Evolutionary conservation across 2,113 vertebrate species (phyloP), one percentile per base, ranked within the genome.

Genomic region (Felis catus): DNA sequence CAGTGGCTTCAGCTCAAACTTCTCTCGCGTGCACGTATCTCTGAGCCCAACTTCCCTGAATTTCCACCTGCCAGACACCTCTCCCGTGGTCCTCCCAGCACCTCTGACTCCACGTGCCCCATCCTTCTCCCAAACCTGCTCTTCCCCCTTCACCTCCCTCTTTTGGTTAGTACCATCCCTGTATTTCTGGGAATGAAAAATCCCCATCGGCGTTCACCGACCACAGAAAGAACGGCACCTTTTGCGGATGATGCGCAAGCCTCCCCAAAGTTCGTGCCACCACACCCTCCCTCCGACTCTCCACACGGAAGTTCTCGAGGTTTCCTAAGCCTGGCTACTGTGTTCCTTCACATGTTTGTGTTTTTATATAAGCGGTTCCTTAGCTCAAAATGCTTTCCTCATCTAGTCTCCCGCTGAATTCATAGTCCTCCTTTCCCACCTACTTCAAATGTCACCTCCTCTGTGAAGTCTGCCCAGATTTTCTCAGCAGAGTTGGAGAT

Each of bases 151-250:
- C 48, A 53, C 2, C 0, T 68, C 2, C 31, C 27, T 79, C 23
- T 63, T 91, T 89, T 83, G 82, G 78, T 6, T 41, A 95, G 80
- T 4, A 76, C 19, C 78, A 48, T 58, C 61, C 61, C 36, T 83
- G 14, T 23, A 68, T 95, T 71, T 86, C 55, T 41, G 55, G 81
- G n/a, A 97, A 79, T 85, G 29, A 85, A 91, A 94, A 96, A 36
- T 61, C 13, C 5, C 63, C 80, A 71, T 21, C 23, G 51, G 41
- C 31, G 1, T 33, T 92, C 65, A 41, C 1, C 61, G 11, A 91
- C 29, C 23, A 29, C 23, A 25, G 39, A 90, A 45, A 27, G 15
- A 51, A 19, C 18, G 41, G 93, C 80, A 7, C 5, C 12, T 70
- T 92, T 58, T 15, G 3, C 29, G 4, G 16, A 86, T 82, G 39